Conservation (phyloP, 1,140 invertebrate genomes). For the Atta cephalotes region DNA sequence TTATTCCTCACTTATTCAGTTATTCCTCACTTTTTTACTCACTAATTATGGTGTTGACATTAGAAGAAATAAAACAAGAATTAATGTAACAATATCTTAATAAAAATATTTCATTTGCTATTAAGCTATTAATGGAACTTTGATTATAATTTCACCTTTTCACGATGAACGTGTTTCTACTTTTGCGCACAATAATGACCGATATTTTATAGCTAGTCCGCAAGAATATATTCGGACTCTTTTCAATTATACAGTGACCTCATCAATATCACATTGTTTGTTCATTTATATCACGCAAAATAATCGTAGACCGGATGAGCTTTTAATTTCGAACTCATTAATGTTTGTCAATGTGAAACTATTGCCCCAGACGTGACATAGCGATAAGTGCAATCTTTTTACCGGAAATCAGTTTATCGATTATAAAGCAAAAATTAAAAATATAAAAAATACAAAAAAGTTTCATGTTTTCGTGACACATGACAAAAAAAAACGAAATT, state of each 20-base stretch:
- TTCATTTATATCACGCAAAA: background rate
- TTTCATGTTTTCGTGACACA: background rate
- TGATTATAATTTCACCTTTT: background rate
- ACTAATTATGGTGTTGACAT: background rate
- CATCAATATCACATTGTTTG: no score
- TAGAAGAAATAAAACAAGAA: background rate
- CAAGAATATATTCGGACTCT: background rate
- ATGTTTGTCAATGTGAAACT: background rate
- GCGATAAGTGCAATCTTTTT: background rate
- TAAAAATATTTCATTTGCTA: background rate
- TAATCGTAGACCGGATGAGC: background rate
- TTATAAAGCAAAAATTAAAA: background rate
- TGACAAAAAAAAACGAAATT: background rate
- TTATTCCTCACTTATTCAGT: no score
- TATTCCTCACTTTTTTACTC: background rate
- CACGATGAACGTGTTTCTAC: background rate
- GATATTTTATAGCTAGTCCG: constrained; percentile 11
- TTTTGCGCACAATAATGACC: no score
- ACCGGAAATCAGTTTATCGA: background rate
- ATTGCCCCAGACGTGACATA: background rate
- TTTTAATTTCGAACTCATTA: background rate
- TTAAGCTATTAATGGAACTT: background rate
- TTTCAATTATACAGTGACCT: constrained; percentile 22
- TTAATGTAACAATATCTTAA: background rate
- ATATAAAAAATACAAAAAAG: background rate